Evolutionary conservation across 2,113 vertebrate species (phyloP), one percentile per base, ranked within the genome.

Genomic region (Cyprinodon brontotheroides): DNA sequence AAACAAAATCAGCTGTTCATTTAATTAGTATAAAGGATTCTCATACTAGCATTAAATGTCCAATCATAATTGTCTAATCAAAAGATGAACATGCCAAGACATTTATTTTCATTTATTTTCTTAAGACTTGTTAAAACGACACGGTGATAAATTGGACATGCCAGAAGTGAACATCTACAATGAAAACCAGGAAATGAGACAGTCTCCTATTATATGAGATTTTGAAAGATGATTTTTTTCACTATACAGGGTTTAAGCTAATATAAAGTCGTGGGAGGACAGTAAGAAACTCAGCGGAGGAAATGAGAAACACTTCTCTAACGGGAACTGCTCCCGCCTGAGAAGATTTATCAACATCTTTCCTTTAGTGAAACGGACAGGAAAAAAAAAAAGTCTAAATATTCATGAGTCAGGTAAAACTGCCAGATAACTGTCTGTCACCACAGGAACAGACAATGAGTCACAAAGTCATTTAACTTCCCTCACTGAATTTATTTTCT

Each of bases 1-100:
- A 40, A 13, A 57, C 72, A 41, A 81, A 80, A 50, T 78, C 78
- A 79, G 80, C 69, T 50, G 65, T 50, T 60, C 61, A 65, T 41
- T 37, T 43, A 43, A 68, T 50, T 40, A 10, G 4, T 39, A 6
- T 39, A n/a, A 63, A 15, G 15, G 43, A 4, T 14, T 15, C 59
- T 72, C 64, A 67, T 50, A 8, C 2, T 0, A 4, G n/a, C 47
- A 57, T 74, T 62, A 73, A 68, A 66, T 57, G 66, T 71, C 66
- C 79, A 41, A 76, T 61, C 59, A 6, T 17, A 62, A 72, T 37
- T 48, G 22, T 9, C 11, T 20, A 10, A 57, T 61, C 36, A 11
- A 70, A n/a, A 43, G 39, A 45, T 45, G 3, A 75, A 14, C 20
- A 50, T 36, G 53, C 50, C 12, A 4, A 38, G 68, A 50, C 15